Percentiles rank a stretch among this genome's conserved stretches.
phyloP scores from a whole-genome alignment of 2,113 vertebrate species.

The Eurystomus gularis region DNA sequence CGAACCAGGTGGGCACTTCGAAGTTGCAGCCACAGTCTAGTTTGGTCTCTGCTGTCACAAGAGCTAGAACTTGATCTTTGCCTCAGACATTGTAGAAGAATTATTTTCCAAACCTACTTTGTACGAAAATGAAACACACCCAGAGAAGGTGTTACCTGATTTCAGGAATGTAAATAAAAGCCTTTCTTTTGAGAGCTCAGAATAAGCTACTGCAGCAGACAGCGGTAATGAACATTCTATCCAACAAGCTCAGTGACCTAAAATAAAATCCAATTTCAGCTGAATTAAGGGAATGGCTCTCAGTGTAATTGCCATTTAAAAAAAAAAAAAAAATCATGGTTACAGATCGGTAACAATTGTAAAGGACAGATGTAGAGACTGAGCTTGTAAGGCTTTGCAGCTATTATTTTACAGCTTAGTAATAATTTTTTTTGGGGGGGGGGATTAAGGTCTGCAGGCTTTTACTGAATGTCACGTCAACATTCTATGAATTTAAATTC shows the following conservation, averaged over 20 bases:
- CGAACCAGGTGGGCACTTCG: background rate
- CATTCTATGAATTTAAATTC: too few species aligned
- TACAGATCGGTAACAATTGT: rapidly evolving
- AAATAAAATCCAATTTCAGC: background rate
- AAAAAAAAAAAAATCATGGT: background rate
- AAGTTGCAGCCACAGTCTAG: background rate
- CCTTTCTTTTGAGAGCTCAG: background rate
- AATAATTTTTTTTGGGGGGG: background rate
- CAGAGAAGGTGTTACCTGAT: background rate
- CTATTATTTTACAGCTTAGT: background rate
- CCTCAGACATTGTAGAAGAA: background rate
- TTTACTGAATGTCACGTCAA: background rate
- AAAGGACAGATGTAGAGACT: background rate
- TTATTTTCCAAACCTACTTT: background rate
- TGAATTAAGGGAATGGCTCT: background rate
- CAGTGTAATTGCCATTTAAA: background rate
- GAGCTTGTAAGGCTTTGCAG: background rate
- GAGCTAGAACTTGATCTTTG: background rate
- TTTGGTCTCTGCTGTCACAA: background rate
- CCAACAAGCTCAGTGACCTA: background rate
- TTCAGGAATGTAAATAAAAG: background rate
- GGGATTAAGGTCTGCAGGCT: background rate
- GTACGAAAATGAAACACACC: background rate
- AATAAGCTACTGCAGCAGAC: background rate
- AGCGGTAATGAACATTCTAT: background rate